These are phyloP conservation scores for Hormaphis cornu DNA, from an alignment of 1,140 invertebrate genomes.

Conservation along the genomic window DNA sequence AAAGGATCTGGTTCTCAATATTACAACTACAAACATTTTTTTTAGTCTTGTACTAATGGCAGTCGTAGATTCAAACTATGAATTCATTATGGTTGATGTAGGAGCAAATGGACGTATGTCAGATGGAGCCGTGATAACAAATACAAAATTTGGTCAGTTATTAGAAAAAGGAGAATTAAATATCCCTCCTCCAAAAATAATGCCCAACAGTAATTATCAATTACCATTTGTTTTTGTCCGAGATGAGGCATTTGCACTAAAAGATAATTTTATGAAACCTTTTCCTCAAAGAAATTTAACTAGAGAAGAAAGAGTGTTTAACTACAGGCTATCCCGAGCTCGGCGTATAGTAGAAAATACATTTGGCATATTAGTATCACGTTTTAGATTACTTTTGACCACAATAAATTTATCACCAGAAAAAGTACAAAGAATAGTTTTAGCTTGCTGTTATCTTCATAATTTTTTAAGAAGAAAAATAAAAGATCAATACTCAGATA, in stretches of 20 bases:
- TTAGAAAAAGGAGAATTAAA: background rate
- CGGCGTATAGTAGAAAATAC: constrained; percentile 46
- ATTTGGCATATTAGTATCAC: constrained; percentile 41
- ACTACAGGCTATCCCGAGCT: constrained; percentile 37
- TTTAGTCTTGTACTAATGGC: background rate
- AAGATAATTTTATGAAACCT: constrained; percentile 37
- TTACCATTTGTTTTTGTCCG: constrained; percentile 34
- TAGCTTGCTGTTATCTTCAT: constrained; percentile 37
- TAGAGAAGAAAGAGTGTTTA: background rate
- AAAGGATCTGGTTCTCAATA: background rate
- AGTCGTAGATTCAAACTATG: background rate
- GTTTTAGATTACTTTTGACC: constrained; percentile 32
- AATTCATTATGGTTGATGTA: constrained; percentile 1
- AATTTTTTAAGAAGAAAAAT: constrained; percentile 37
- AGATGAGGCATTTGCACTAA: constrained; percentile 43
- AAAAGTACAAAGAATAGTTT: constrained; percentile 39
- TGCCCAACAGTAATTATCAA: background rate
- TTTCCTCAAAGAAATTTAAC: constrained; percentile 36
- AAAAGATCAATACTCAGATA: constrained; percentile 4
- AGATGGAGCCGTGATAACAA: constrained; percentile 24
- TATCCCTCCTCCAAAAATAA: background rate
- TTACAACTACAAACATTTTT: constrained; percentile 15
- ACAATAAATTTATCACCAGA: constrained; percentile 36
- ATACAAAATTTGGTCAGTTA: constrained; percentile 1
- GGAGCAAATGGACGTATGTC: constrained; percentile 15